These are phyloP conservation scores for Thymelicus acteon DNA, from an alignment of 2,888 invertebrate genomes.

Conservation along the genomic window DNA sequence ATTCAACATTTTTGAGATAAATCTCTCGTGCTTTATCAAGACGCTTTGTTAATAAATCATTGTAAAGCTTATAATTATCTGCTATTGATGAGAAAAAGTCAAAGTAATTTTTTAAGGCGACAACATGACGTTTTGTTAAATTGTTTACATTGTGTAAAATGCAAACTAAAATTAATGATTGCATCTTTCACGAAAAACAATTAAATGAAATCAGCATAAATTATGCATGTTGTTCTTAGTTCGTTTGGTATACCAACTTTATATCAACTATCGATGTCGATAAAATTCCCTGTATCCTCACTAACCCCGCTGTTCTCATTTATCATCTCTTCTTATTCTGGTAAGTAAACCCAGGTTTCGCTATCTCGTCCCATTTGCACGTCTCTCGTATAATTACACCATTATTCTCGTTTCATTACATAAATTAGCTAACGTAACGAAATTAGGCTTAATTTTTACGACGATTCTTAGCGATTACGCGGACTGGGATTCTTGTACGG, in stretches of 20 bases:
- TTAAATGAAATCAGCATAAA: too few species aligned
- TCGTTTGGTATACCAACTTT: neutral
- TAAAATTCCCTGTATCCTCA: neutral
- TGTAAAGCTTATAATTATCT: too few species aligned
- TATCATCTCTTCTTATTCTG: constrained; percentile 8
- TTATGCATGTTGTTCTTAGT: too few species aligned
- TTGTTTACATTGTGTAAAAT: too few species aligned
- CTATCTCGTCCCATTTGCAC: constrained; percentile 26
- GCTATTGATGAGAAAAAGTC: too few species aligned
- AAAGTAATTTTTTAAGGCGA: too few species aligned
- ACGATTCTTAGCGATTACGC: constrained; percentile 51
- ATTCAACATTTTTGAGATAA: too few species aligned
- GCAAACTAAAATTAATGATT: too few species aligned
- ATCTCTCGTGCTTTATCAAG: too few species aligned
- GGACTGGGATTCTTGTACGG: constrained; percentile 43
- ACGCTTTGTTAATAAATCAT: too few species aligned
- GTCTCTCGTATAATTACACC: constrained; percentile 48
- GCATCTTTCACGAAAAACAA: too few species aligned
- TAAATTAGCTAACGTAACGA: constrained; percentile 56
- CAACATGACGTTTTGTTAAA: too few species aligned
- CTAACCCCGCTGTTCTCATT: neutral
- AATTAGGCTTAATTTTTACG: constrained; percentile 56
- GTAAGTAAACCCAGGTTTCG: constrained; percentile 11
- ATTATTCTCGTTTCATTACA: constrained; percentile 62
- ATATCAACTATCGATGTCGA: neutral